These are phyloP conservation scores for Gymnorhina tibicen DNA, from an alignment of 2,113 vertebrate species.

Conservation along the genomic window DNA sequence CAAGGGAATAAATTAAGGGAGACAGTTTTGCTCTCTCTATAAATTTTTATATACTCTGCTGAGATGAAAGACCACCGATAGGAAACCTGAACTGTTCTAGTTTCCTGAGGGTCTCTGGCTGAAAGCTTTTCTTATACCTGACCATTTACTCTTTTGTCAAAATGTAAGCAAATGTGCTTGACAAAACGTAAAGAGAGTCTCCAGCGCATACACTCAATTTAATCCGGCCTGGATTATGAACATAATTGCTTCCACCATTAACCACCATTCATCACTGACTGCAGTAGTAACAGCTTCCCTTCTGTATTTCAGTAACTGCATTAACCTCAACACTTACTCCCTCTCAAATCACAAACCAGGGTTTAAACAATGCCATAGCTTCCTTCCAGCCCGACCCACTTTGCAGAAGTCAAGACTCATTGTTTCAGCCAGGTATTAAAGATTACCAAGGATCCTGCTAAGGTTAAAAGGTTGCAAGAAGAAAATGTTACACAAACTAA, in stretches of 20 bases:
- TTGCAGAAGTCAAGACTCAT: neutral
- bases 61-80: neutral
- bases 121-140: neutral
- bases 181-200: neutral
- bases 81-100: neutral
- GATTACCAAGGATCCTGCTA: neutral
- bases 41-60: neutral
- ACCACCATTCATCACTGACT: neutral
- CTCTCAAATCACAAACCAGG: neutral
- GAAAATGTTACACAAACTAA: neutral
- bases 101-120: neutral
- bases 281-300: neutral
- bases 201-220: neutral
- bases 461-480: neutral
- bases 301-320: neutral
- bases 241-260: neutral
- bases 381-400: neutral
- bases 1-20: conserved; percentile 44
- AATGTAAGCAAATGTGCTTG: neutral
- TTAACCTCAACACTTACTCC: neutral
- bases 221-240: neutral
- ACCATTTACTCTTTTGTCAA: neutral
- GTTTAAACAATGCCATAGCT: neutral
- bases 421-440: neutral
- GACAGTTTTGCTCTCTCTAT: conserved; percentile 7